These are phyloP conservation scores for Chaunax sp. DNA, from an alignment of 2,797 vertebrate genomes.

Conservation along the genomic window DNA sequence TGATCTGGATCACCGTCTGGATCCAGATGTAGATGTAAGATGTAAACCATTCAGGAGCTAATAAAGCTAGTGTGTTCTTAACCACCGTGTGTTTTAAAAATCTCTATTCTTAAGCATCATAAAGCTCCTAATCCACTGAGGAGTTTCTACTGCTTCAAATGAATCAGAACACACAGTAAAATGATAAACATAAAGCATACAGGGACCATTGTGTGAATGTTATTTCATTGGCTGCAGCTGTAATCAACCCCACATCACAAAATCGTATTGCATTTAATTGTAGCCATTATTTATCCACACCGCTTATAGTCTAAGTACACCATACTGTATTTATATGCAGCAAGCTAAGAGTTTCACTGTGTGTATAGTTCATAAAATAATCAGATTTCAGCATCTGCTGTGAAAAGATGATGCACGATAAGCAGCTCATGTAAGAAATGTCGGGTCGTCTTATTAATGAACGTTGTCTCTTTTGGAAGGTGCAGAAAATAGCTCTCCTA, in stretches of 20 bases:
- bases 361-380: neutral
- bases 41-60: no score
- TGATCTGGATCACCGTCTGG: no score
- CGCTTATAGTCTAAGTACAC: neutral
- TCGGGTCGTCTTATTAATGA: neutral
- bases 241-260: constrained; percentile 5
- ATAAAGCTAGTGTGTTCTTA: neutral
- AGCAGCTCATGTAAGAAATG: neutral
- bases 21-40: no score
- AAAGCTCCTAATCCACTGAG: neutral
- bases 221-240: constrained; percentile 5
- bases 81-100: neutral
- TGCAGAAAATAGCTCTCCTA: constrained; percentile 25
- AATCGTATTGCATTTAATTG: constrained; percentile 28
- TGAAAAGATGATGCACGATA: constrained; percentile 12
- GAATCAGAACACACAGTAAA: neutral
- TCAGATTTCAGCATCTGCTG: neutral
- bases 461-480: constrained; percentile 8
- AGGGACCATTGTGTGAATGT: neutral
- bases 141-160: neutral
- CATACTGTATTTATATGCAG: neutral
- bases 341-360: neutral
- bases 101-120: neutral
- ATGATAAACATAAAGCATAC: neutral
- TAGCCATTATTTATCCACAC: constrained; percentile 21